phyloP scores from a whole-genome alignment of 2,888 invertebrate genomes.

The Drepanosiphum platanoidis region DNA sequence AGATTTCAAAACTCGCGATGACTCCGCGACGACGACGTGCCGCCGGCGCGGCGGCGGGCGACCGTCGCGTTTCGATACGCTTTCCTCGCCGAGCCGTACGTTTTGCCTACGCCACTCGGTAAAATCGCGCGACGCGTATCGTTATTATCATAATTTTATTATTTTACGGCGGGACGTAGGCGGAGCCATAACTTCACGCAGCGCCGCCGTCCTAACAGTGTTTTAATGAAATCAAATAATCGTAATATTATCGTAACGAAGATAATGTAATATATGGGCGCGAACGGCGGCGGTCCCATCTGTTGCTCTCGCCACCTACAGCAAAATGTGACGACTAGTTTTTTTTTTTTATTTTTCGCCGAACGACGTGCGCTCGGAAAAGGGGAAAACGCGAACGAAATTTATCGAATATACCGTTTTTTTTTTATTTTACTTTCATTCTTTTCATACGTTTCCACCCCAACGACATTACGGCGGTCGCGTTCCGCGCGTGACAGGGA shows the following conservation, averaged over 20 bases:
- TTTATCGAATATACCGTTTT: slow-evolving; percentile 43
- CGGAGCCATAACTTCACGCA: too few relatives aligned
- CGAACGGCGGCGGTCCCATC: neutral
- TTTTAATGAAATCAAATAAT: slow-evolving; percentile 17
- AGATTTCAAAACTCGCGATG: too few relatives aligned
- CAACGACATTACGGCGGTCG: slow-evolving; percentile 19
- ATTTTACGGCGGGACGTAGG: too few relatives aligned
- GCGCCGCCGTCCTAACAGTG: neutral
- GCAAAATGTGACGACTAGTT: neutral
- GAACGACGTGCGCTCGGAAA: slow-evolving; percentile 6
- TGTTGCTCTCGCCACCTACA: slow-evolving; percentile 27
- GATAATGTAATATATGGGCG: neutral
- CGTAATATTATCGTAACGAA: neutral
- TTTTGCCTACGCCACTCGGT: too few relatives aligned
- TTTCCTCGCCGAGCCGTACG: too few relatives aligned
- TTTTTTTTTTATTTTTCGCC: neutral
- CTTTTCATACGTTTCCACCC: slow-evolving; percentile 28
- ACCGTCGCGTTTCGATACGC: too few relatives aligned
- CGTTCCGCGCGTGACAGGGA: neutral
- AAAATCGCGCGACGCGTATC: too few relatives aligned
- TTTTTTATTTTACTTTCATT: slow-evolving; percentile 6
- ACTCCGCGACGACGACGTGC: too few relatives aligned
- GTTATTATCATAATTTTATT: too few relatives aligned
- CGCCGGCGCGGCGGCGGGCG: too few relatives aligned
- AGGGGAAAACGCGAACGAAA: slow-evolving; percentile 35